Evolutionary conservation across 92 coral and sea anemone genomes (phyloP).

Genomic region (Actinernus sp.): DNA sequence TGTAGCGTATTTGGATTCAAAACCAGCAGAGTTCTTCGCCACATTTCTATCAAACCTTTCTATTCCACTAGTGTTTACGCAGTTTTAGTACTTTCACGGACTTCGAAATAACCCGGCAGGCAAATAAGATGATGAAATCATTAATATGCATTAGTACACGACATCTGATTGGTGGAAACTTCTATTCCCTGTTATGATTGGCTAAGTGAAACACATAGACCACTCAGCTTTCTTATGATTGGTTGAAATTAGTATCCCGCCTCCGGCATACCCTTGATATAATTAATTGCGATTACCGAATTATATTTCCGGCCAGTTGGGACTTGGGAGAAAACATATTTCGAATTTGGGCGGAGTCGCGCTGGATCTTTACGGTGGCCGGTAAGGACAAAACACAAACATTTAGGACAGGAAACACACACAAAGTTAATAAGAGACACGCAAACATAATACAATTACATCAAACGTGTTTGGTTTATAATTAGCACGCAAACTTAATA

Average conservation of each 20-base stretch:
- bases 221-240: not conserved
- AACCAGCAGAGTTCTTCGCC: not conserved
- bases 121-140: not conserved
- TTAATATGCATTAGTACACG: not conserved
- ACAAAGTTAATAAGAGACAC: no score
- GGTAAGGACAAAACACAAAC: no score
- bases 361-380: no score
- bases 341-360: no score
- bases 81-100: not conserved
- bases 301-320: no score
- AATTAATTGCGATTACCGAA: no score
- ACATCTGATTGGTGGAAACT: not conserved
- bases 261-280: not conserved
- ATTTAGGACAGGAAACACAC: no score
- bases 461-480: no score
- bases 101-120: not conserved
- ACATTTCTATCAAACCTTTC: slow-evolving; percentile 7
- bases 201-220: not conserved
- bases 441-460: no score
- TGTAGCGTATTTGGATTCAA: slow-evolving; percentile 12
- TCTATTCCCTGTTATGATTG: not conserved
- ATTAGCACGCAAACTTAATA: no score
- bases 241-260: not conserved
- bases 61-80: not conserved
- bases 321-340: no score